phyloP scores from a whole-genome alignment of 2,888 invertebrate genomes.

The Xanthorhoe spadicearia region DNA sequence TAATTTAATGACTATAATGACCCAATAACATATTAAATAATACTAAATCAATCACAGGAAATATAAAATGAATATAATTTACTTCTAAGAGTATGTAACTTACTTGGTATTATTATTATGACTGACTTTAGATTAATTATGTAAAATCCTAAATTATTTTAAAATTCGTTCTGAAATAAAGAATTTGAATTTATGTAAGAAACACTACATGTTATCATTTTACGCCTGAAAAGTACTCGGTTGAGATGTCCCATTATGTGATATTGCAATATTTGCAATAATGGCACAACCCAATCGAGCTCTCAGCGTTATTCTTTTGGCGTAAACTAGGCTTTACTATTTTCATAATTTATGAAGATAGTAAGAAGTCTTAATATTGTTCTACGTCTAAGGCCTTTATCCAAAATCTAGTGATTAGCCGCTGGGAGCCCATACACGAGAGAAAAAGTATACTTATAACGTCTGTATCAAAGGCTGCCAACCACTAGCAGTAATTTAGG shows the following conservation, averaged over 20 bases:
- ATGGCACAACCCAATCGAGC: background rate
- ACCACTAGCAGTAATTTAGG: slow-evolving; percentile 14
- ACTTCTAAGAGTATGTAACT: slow-evolving; percentile 50
- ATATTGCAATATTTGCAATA: background rate
- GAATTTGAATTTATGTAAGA: slow-evolving; percentile 57
- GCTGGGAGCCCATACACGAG: background rate
- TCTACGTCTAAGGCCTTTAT: background rate
- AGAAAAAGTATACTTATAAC: background rate
- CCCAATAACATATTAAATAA: slow-evolving; percentile 67
- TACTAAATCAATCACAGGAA: slow-evolving; percentile 80
- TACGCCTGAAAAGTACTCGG: background rate
- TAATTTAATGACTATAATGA: slow-evolving; percentile 57
- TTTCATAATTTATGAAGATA: background rate
- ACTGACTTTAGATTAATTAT: slow-evolving; percentile 50
- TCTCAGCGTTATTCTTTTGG: background rate
- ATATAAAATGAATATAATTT: slow-evolving; percentile 64
- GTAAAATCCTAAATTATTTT: slow-evolving; percentile 46
- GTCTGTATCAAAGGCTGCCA: background rate
- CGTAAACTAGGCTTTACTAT: background rate
- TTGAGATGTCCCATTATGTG: background rate
- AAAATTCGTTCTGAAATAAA: slow-evolving; percentile 53
- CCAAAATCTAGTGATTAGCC: background rate
- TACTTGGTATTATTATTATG: slow-evolving; percentile 65
- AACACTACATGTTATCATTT: slow-evolving; percentile 61
- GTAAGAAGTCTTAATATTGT: background rate